Percentiles rank a stretch among this genome's conserved stretches.
phyloP scores from a whole-genome alignment of 2,888 invertebrate species.

The Chrysolina haemoptera region DNA sequence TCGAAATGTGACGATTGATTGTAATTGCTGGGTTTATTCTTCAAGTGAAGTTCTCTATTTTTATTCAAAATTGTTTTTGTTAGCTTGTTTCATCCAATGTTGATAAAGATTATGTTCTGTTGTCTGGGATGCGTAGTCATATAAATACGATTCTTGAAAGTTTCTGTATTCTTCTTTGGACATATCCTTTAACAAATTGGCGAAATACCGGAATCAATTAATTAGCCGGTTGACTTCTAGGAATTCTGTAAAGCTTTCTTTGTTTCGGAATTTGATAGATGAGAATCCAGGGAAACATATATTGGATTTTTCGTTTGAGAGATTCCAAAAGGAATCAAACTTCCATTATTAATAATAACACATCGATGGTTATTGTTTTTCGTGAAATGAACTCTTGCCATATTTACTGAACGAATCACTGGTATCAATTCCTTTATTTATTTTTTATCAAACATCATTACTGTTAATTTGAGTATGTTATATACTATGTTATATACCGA shows the following conservation, averaged over 20 bases:
- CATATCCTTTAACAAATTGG: constrained; percentile 5
- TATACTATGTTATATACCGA: no score
- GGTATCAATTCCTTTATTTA: no score
- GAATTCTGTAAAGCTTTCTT: neutral
- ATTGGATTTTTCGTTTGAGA: neutral
- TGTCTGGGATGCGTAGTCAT: neutral
- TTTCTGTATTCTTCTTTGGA: neutral
- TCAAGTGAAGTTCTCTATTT: constrained; percentile 11
- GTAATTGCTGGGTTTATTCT: constrained; percentile 48
- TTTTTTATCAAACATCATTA: no score
- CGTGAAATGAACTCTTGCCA: no score
- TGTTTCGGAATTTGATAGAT: neutral
- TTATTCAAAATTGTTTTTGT: constrained; percentile 2
- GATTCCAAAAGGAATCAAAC: neutral
- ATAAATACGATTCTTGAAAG: neutral
- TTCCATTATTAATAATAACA: no score
- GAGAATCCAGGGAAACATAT: neutral
- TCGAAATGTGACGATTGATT: constrained; percentile 54
- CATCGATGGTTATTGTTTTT: no score
- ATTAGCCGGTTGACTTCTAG: neutral
- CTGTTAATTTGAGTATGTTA: no score
- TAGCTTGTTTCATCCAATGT: neutral
- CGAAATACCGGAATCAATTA: constrained; percentile 14
- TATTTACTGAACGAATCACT: no score
- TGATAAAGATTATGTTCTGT: neutral